Conservation (phyloP, 2,888 invertebrate species). For the Cremastinae sp. region DNA sequence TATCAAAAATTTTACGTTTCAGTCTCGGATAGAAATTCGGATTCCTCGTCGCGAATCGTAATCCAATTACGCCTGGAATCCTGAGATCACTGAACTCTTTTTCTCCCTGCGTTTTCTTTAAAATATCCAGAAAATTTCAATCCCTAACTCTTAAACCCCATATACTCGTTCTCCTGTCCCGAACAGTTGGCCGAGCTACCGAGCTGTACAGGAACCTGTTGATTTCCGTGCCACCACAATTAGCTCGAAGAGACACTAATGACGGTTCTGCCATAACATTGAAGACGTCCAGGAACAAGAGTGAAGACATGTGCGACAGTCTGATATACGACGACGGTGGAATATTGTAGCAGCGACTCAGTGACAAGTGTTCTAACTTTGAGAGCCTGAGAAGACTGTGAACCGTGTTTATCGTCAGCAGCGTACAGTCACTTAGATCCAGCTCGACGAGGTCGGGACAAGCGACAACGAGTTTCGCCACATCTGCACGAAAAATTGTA, state of each 20-base stretch:
- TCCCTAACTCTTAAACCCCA: slow-evolving; percentile 94
- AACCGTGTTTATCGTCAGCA: slow-evolving; percentile 85
- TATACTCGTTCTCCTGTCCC: slow-evolving; percentile 91
- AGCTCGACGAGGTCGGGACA: slow-evolving; percentile 90
- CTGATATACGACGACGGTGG: slow-evolving; percentile 85
- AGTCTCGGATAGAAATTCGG: slow-evolving; percentile 54
- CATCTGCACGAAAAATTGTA: slow-evolving; percentile 82
- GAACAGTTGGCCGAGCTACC: slow-evolving; percentile 94
- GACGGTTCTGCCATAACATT: slow-evolving; percentile 86
- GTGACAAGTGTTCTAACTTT: slow-evolving; percentile 88
- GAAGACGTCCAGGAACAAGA: slow-evolving; percentile 91
- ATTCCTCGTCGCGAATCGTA: slow-evolving; percentile 26
- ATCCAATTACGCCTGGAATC: slow-evolving; percentile 19
- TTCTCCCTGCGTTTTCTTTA: slow-evolving; percentile 6
- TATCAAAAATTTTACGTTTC: slow-evolving; percentile 42
- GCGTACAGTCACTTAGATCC: slow-evolving; percentile 93
- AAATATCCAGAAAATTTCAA: slow-evolving; percentile 75
- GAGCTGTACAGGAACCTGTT: slow-evolving; percentile 91
- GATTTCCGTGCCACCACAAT: slow-evolving; percentile 84
- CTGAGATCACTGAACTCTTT: slow-evolving; percentile 39
- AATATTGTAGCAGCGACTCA: slow-evolving; percentile 91
- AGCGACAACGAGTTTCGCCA: slow-evolving; percentile 83
- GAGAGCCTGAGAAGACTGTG: slow-evolving; percentile 82
- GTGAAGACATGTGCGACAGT: slow-evolving; percentile 83
- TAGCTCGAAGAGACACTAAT: slow-evolving; percentile 80